Evolutionary conservation across 2,113 vertebrate genomes (phyloP), one percentile per base, ranked within the genome.

Genomic region (Embiotoca jacksoni): DNA sequence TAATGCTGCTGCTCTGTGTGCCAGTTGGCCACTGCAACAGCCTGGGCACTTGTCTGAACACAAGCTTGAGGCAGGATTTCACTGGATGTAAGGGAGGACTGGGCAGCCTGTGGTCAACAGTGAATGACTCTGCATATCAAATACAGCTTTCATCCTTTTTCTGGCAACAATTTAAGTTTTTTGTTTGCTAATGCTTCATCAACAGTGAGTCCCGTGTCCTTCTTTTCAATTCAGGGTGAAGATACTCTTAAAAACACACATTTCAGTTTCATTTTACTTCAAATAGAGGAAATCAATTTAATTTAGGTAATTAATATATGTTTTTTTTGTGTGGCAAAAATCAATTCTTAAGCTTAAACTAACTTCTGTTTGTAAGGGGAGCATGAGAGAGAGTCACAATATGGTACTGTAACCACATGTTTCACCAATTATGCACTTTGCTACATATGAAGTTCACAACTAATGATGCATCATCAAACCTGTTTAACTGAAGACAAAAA

Each of bases 111-210:
- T 14, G 62, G 87, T 90, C 81, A 79, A 65, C 85, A 84, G 72
- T 82, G 85, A 80, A 82, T 49, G 78, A 66, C 53, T 90, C 82
- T 87, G 83, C 79, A 90, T 88, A 81, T 77, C 31, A 91, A 88
- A 88, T 70, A 72, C 49, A 54, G 63, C 77, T 82, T 88, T 87
- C 79, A 89, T 81, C 85, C 69, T 55, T 80, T 87, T 69, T 85
- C 75, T 89, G 83, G 86, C 86, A 85, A 69, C 54, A 50, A 15
- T 55, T 66, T 54, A 56, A 61, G 47, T 50, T 78, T 82, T 36
- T 66, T 15, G 37, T 81, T 68, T 80, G 41, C 74, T 66, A 74
- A 76, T 81, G 71, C 55, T 66, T 72, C 52, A 84, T 80, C 66
- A 78, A 66, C 63, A 75, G 73, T 61, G 83, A 72, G 53, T 65